Evolutionary conservation across 2,113 vertebrate species (phyloP).

Genomic region (Syrrhaptes paradoxus): DNA sequence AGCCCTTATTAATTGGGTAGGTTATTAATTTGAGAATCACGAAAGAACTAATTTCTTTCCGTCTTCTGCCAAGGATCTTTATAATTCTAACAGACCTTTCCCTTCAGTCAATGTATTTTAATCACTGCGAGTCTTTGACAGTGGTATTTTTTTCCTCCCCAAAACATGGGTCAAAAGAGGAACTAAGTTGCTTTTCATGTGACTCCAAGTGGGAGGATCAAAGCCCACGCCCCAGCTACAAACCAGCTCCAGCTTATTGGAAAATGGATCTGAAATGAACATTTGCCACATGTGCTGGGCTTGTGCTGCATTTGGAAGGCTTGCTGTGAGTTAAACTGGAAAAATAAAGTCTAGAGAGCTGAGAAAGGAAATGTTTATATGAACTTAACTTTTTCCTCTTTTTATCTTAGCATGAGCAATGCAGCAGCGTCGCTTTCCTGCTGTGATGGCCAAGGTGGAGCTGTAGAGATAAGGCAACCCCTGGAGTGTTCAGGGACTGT

Average conservation of each 20-base stretch:
- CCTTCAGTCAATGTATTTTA: neutral
- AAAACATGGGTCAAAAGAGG: neutral
- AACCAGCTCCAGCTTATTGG: neutral
- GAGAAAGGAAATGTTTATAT: constrained; percentile 11
- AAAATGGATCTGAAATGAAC: neutral
- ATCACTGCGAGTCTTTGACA: neutral
- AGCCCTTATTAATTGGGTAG: neutral
- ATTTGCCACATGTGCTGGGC: neutral
- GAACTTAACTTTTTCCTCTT: constrained; percentile 1
- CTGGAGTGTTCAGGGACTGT: neutral
- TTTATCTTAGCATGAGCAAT: neutral
- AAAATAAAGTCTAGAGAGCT: constrained; percentile 5
- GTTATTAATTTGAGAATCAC: neutral
- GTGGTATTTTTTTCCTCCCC: neutral
- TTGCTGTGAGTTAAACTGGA: neutral
- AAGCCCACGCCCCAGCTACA: neutral
- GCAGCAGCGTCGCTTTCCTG: neutral
- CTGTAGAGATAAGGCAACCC: neutral
- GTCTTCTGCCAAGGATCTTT: neutral
- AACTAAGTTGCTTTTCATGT: neutral
- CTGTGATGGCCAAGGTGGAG: neutral
- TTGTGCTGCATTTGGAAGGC: neutral
- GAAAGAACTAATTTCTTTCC: neutral
- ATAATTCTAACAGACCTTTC: neutral
- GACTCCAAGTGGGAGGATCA: neutral